These are phyloP conservation scores for Sus cebifrons DNA, from an alignment of 2,797 vertebrate genomes.

Conservation along the genomic window DNA sequence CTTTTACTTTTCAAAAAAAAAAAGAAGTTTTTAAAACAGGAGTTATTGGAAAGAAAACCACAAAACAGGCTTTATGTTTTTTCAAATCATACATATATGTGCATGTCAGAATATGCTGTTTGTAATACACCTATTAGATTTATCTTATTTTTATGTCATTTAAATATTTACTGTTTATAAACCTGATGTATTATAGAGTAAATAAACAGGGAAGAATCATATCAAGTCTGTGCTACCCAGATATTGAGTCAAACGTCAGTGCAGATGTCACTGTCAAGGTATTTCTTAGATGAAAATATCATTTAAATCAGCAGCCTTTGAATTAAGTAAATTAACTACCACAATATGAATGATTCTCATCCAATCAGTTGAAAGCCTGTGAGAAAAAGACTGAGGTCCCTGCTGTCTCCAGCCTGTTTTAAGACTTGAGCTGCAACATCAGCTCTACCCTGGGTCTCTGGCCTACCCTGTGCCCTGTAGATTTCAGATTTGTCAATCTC, in stretches of 20 bases:
- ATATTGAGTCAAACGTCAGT: not conserved
- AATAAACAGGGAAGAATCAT: not conserved
- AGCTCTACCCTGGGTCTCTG: not conserved
- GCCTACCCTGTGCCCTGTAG: too few species aligned
- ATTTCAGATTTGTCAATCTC: not conserved
- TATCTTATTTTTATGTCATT: not conserved
- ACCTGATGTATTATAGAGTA: not conserved
- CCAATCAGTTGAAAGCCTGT: not conserved
- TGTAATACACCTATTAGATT: not conserved
- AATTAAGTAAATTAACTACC: not conserved
- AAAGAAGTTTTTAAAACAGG: not conserved
- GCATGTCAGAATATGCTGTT: not conserved
- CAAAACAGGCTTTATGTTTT: not conserved
- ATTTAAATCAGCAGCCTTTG: not conserved
- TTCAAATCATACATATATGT: not conserved
- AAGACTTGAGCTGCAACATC: not conserved
- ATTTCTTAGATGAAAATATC: not conserved
- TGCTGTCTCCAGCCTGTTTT: not conserved
- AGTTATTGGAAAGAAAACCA: not conserved
- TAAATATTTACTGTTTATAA: not conserved
- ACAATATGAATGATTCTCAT: not conserved
- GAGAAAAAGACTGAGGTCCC: not conserved
- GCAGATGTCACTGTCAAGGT: not conserved
- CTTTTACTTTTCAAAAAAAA: conserved; percentile 87
- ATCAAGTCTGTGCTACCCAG: not conserved